A percentile compares a stretch with the other conserved stretches of the same genome.
These are phyloP conservation scores for Cinclus cinclus DNA, from an alignment of 2,113 vertebrate species.

Conservation along the genomic window DNA sequence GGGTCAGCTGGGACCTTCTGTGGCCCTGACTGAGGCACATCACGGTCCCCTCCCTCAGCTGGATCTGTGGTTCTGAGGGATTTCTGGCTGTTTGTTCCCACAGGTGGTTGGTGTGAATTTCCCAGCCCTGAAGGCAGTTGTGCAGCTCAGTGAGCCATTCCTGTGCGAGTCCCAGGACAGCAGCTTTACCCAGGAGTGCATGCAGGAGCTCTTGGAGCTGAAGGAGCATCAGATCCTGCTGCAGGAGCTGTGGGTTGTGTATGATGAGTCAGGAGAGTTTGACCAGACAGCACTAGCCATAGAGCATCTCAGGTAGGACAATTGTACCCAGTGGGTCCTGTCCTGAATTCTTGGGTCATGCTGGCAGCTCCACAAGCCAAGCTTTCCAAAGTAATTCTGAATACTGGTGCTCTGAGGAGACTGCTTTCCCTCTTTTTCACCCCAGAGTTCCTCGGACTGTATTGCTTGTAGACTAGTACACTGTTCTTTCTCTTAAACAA, in stretches of 20 bases:
- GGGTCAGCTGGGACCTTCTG: not conserved
- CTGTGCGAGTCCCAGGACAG: slow-evolving; percentile 79
- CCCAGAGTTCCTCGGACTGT: not conserved
- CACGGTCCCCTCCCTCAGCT: not conserved
- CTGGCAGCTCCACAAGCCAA: not conserved
- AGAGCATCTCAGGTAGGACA: slow-evolving; percentile 89
- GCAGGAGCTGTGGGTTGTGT: slow-evolving; percentile 86
- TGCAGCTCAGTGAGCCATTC: slow-evolving; percentile 79
- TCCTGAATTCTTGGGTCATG: not conserved
- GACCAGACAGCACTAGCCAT: slow-evolving; percentile 90
- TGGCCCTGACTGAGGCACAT: fast-evolving
- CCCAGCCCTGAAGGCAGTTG: slow-evolving; percentile 79
- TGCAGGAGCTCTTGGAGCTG: slow-evolving; percentile 81
- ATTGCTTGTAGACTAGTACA: not conserved
- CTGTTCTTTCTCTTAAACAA: not conserved
- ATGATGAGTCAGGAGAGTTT: slow-evolving; percentile 85
- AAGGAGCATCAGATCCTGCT: slow-evolving; percentile 81
- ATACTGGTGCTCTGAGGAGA: not conserved
- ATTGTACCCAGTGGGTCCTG: not conserved
- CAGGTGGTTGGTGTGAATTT: slow-evolving; percentile 86
- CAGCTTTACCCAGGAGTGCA: slow-evolving; percentile 78
- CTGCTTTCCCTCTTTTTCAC: not conserved
- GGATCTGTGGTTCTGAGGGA: not conserved
- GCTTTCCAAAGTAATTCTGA: not conserved
- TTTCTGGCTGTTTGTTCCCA: not conserved